Evolutionary conservation across 2,888 invertebrate species (phyloP), one percentile per base, ranked within the genome.

Genomic region (Diaphora mendica): DNA sequence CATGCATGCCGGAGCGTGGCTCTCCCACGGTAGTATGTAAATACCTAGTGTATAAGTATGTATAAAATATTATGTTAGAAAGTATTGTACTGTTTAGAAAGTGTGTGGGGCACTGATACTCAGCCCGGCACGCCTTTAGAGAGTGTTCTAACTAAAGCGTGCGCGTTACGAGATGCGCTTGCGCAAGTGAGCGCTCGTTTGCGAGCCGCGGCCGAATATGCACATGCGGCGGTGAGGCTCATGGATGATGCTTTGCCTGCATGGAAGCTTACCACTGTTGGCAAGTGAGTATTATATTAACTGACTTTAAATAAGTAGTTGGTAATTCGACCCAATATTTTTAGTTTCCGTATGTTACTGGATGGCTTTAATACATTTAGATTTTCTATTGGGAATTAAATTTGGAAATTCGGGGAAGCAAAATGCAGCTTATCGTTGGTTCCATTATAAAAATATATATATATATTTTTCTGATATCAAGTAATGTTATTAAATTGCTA

Each of bases 251-350:
- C 94, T 0, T 81, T 95, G 70, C 93, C 94, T 0, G 92, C 93
- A 0, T 96, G 96, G 96, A 95, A 94, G 81, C 88, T 95, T 9
- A 91, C 92, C 2, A 88, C 92, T 9, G 90, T 94, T 62, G 94
- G 94, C 80, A 95, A 93, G 96, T 95, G 67, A 87, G 93, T 88
- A 23, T n/a, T 9, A 23, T 8, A 51, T 23, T 48, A n/a, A 48
- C 20, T 23, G 5, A 23, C 20, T 48, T 48, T 48, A 23, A 20
- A 48, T 15, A 48, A 23, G 48, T 0, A 23, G 48, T 1, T 5
- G 9, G 1, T 17, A 44, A 2, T 44, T 44, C 42, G 42, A 4
- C 42, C 33, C 4, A 33, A 33, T 13, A 42, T 13, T 42, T 42
- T 42, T 42, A 2, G 11, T 42, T 15, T 42, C 13, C 3, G 42